A percentile compares a stretch with the other conserved stretches of the same genome.
These are phyloP conservation scores for Phalacrocorax brasilianus DNA, from an alignment of 2,113 vertebrate genomes.

Conservation along the genomic window DNA sequence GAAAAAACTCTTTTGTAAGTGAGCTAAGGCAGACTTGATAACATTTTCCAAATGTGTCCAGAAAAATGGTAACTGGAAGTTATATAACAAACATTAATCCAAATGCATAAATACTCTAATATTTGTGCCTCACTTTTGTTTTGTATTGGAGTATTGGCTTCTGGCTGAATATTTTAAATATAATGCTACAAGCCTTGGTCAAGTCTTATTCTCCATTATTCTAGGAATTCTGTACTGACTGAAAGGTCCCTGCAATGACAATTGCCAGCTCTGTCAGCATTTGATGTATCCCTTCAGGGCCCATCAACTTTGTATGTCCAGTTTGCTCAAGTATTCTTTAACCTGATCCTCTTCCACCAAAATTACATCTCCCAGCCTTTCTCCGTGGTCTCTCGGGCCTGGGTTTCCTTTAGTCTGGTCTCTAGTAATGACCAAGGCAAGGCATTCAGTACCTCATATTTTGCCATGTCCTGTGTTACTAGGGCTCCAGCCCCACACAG, in stretches of 20 bases:
- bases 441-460: background rate
- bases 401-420: background rate
- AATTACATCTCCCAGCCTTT: rapidly evolving
- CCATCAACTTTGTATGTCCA: background rate
- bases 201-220: background rate
- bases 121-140: background rate
- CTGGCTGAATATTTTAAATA: background rate
- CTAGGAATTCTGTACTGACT: background rate
- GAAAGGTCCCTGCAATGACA: background rate
- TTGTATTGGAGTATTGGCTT: background rate
- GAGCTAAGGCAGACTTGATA: background rate
- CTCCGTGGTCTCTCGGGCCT: background rate
- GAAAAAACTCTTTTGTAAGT: background rate
- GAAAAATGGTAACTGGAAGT: background rate
- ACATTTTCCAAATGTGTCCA: background rate
- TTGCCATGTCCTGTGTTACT: background rate
- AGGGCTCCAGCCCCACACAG: background rate
- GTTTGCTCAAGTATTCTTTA: background rate
- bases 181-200: background rate
- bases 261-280: background rate
- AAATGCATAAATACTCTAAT: background rate
- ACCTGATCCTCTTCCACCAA: background rate
- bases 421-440: background rate
- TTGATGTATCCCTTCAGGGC: background rate
- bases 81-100: background rate